Percentiles rank a stretch among this genome's conserved stretches.
Conservation (phyloP, 2,113 vertebrate species). For the Hypocryptadius cinnamomeus region DNA sequence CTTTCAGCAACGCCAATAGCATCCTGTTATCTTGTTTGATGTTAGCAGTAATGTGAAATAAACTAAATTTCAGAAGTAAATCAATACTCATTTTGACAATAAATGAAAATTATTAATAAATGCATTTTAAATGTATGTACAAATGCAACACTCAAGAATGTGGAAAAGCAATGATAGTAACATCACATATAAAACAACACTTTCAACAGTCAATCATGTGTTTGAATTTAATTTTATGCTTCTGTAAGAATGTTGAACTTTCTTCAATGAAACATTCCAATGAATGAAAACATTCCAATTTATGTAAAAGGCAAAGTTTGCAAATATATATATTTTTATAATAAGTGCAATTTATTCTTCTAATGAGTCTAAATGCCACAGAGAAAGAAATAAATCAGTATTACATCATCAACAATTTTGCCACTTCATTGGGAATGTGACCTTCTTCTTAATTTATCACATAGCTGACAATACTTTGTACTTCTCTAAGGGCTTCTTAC, state of each 20-base stretch:
- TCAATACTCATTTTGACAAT: constrained; percentile 15
- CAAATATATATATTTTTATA: background rate
- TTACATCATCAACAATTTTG: background rate
- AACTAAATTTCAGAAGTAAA: constrained; percentile 24
- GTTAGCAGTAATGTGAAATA: background rate
- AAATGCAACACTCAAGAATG: background rate
- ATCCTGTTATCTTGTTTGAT: constrained; percentile 23
- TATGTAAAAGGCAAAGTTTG: background rate
- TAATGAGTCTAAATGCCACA: background rate
- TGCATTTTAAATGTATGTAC: background rate
- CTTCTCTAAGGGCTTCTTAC: background rate
- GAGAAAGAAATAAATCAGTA: background rate
- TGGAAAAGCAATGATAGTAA: background rate
- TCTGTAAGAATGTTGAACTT: background rate
- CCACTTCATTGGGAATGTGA: background rate
- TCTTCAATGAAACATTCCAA: background rate
- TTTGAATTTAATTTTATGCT: background rate
- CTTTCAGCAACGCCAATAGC: constrained; percentile 1
- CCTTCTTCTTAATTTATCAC: background rate
- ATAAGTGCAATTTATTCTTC: background rate
- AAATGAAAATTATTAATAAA: constrained; percentile 16
- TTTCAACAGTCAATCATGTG: background rate
- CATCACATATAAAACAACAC: background rate
- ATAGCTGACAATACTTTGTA: background rate
- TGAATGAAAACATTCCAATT: background rate